Evolutionary conservation across 2,888 invertebrate species (phyloP), one percentile per base, ranked within the genome.

Genomic region (Spodoptera littoralis): DNA sequence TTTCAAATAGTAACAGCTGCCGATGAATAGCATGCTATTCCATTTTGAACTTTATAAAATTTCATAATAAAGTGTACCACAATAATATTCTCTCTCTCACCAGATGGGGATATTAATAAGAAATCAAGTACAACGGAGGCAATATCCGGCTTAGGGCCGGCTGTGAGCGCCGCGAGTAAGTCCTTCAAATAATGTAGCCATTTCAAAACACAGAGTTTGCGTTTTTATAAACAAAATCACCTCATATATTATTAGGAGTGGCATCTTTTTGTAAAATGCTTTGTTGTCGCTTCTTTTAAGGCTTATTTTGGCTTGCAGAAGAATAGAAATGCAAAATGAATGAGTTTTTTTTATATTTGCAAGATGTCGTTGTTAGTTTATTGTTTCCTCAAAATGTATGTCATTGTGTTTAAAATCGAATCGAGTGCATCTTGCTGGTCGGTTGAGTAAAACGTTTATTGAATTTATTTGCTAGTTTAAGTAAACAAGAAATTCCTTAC

Each of bases 121-220:
- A 92, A 92, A 84, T 79, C 88, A 59, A 87, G 81, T 73, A 82
- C 84, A 60, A 82, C 85, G 50, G 93, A 94, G 49, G 83, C 89
- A 80, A 88, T 89, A 83, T 90, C 92, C 79, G 92, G 92, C 60
- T 80, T 94, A 79, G 94, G 93, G 4, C 94, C 94, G 46, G 93
- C 94, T 52, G 94, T 94, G 48, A 94, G 94, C 66, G 94, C 94
- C 68, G 88, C 94, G 45, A 94, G 94, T 94, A 83, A 92, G 94
- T 91, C 85, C 69, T 70, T 62, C 30, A 64, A 74, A 75, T 76
- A 81, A 80, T 77, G 73, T 59, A 65, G 60, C 65, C 69, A 65
- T 78, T 79, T 74, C 75, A 79, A 84, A 84, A 75, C 78, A 77
- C 73, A 61, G 53, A 47, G 67, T 57, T 55, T 61, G 76, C 78